Evolutionary conservation across 2,113 vertebrate genomes (phyloP).

Genomic region (Xiphorhynchus elegans): DNA sequence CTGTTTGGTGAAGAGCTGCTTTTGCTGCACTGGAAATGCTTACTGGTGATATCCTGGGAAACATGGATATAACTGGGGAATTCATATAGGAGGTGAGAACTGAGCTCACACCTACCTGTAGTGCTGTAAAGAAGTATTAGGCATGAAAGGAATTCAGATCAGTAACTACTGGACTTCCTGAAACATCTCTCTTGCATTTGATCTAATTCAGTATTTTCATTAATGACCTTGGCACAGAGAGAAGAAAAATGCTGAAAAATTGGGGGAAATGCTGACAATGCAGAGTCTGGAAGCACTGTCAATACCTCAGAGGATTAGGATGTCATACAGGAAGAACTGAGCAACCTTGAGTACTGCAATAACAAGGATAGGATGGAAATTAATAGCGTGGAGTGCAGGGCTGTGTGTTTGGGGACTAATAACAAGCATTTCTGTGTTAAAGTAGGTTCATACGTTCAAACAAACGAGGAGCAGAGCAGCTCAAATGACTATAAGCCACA

Average conservation of each 20-base stretch:
- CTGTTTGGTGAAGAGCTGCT: neutral
- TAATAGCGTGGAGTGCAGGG: neutral
- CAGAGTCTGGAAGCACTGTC: neutral
- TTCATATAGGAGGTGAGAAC: neutral
- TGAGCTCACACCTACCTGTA: neutral
- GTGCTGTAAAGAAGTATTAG: neutral
- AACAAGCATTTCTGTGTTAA: neutral
- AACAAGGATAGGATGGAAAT: neutral
- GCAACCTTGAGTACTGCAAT: neutral
- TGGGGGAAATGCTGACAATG: neutral
- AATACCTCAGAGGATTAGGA: neutral
- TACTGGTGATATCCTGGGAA: neutral
- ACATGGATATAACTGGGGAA: neutral
- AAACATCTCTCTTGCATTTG: neutral
- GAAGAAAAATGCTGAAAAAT: neutral
- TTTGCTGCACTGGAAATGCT: neutral
- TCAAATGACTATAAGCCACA: neutral
- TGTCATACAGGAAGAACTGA: neutral
- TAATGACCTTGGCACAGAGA: neutral
- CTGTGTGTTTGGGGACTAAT: neutral
- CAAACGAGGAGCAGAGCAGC: neutral
- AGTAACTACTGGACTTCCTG: neutral
- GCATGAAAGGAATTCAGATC: neutral
- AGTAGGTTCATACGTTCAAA: neutral
- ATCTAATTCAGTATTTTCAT: neutral